Evolutionary conservation across 2,888 invertebrate genomes (phyloP).

Genomic region (Eurytoma adleriae): DNA sequence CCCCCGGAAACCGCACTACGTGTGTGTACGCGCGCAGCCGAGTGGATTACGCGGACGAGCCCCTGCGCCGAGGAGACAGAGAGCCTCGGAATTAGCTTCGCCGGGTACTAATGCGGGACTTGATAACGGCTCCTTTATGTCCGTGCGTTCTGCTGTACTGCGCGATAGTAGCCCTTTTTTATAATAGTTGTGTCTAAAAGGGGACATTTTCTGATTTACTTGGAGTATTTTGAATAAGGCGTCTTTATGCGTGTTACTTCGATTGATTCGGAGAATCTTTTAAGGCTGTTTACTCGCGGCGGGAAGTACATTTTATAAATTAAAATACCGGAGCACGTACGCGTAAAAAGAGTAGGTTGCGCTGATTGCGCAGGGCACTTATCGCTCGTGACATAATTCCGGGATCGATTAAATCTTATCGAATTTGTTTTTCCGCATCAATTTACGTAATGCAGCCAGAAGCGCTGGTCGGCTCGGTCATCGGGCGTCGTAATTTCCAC

Average conservation of each 20-base stretch:
- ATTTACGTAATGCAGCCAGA: not conserved
- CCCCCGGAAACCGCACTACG: not conserved
- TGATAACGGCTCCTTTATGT: too few relatives aligned
- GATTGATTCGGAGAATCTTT: not conserved
- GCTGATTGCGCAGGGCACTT: not conserved
- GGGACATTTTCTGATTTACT: constrained; percentile 14
- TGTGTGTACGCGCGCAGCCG: not conserved
- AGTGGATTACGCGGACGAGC: not conserved
- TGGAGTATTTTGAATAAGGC: not conserved
- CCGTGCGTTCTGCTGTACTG: not conserved
- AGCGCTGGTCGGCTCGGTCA: not conserved
- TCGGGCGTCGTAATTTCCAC: not conserved
- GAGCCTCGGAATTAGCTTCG: not conserved
- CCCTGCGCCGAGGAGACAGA: not conserved
- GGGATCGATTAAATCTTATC: constrained; percentile 28
- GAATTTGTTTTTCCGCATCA: not conserved
- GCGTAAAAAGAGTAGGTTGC: not conserved
- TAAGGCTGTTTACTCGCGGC: not conserved
- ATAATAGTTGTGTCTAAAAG: not conserved
- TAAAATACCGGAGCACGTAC: constrained; percentile 30
- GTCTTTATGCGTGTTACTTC: not conserved
- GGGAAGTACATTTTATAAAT: constrained; percentile 5
- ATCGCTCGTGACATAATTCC: constrained; percentile 28
- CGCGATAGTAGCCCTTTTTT: constrained; percentile 25
- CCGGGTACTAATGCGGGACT: not conserved